Percentiles rank a stretch among this genome's conserved stretches.
Conservation (phyloP, 2,888 invertebrate genomes). For the Crioceris asparagi region DNA sequence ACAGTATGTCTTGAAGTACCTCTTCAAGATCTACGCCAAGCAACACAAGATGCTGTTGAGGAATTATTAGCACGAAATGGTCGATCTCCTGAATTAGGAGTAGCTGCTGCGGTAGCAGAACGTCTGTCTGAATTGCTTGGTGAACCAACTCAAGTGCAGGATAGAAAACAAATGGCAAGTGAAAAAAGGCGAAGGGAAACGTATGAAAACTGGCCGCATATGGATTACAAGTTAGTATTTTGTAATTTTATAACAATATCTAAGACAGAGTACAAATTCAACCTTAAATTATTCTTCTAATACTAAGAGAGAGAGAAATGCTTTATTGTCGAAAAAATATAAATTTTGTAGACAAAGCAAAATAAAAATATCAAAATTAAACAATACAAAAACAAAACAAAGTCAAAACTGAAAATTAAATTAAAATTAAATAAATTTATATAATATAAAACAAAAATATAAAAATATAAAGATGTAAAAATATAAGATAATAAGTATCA, state of each 20-base stretch:
- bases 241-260: background rate
- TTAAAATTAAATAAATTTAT: too few species aligned
- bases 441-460: too few species aligned
- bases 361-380: too few species aligned
- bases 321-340: too few species aligned
- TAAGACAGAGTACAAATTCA: too few species aligned
- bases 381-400: too few species aligned
- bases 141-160: conserved; percentile 39
- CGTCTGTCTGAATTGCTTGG: conserved; percentile 66
- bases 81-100: conserved; percentile 75
- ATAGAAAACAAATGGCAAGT: conserved; percentile 71
- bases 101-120: conserved; percentile 83
- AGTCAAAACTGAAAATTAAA: too few species aligned
- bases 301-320: too few species aligned
- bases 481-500: too few species aligned
- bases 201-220: conserved; percentile 91
- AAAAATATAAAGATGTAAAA: too few species aligned
- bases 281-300: too few species aligned
- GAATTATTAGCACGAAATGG: conserved; percentile 74
- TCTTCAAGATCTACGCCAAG: conserved; percentile 66
- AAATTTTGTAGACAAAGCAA: too few species aligned
- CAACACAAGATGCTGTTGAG: conserved; percentile 67
- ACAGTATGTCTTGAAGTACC: conserved; percentile 76
- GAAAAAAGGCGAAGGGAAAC: conserved; percentile 85
- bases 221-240: conserved; percentile 77